phyloP scores from a whole-genome alignment of 1,140 invertebrate species.

The Saxidomus purpurata region DNA sequence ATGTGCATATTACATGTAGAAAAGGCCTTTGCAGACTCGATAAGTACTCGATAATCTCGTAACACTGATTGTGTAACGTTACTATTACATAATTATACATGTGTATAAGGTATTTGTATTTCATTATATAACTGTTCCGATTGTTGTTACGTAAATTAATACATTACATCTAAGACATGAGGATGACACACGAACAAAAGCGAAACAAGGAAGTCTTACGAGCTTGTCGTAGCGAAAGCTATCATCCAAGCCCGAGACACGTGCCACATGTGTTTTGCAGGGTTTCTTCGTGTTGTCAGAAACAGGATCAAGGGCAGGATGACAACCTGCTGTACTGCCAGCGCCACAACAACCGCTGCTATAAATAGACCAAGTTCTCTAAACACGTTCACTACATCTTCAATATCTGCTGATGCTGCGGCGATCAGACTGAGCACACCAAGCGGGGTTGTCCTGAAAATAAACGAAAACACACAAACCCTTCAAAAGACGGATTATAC shows the following conservation, averaged over 20 bases:
- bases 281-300: constrained; percentile 93
- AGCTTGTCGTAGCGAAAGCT: constrained; percentile 96
- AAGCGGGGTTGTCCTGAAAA: constrained; percentile 92
- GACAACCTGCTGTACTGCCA: constrained; percentile 94
- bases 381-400: constrained; percentile 92
- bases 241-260: constrained; percentile 95
- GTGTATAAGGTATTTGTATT: too few relatives aligned
- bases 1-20: too few relatives aligned
- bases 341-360: constrained; percentile 94
- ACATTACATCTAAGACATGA: too few relatives aligned
- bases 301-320: constrained; percentile 95
- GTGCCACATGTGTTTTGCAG: constrained; percentile 93
- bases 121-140: too few relatives aligned
- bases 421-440: constrained; percentile 96
- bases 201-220: background rate
- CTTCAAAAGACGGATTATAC: too few relatives aligned
- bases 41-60: too few relatives aligned
- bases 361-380: constrained; percentile 95
- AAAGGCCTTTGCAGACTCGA: too few relatives aligned
- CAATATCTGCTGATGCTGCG: constrained; percentile 94
- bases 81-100: too few relatives aligned
- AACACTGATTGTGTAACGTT: too few relatives aligned
- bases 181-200: too few relatives aligned
- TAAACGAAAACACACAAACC: too few relatives aligned
- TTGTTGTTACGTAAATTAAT: too few relatives aligned